Evolutionary conservation across 2,113 vertebrate species (phyloP).

Genomic region (Hyaena hyaena): DNA sequence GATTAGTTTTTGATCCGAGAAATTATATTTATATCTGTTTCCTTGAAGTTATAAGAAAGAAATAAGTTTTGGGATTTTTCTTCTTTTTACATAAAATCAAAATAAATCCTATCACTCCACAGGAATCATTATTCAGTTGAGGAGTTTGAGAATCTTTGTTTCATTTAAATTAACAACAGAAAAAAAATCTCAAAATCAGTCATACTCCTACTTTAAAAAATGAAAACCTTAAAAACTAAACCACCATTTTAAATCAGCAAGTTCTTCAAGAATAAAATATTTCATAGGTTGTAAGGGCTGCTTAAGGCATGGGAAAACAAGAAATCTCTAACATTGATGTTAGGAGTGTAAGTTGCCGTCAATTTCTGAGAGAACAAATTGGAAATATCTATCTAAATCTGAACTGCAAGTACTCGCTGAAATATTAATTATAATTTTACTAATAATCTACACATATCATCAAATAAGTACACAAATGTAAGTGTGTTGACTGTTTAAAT

Average conservation of each 20-base stretch:
- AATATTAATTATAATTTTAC: not conserved
- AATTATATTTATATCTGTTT: not conserved
- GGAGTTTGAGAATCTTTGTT: not conserved
- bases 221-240: not conserved
- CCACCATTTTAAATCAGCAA: not conserved
- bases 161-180: not conserved
- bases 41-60: not conserved
- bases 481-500: not conserved
- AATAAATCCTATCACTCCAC: not conserved
- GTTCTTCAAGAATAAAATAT: not conserved
- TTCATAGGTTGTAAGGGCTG: not conserved
- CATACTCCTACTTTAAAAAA: not conserved
- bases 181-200: not conserved
- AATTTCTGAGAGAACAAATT: not conserved
- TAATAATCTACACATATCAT: not conserved
- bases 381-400: not conserved
- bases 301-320: not conserved
- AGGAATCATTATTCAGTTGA: not conserved
- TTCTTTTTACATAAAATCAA: not conserved
- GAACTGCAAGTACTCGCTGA: not conserved
- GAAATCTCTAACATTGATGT: not conserved
- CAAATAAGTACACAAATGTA: not conserved
- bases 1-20: not conserved
- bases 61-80: not conserved
- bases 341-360: not conserved